Base-by-base conservation (phyloP, 1,140 invertebrate species). In the Cepaea nemoralis region DNA sequence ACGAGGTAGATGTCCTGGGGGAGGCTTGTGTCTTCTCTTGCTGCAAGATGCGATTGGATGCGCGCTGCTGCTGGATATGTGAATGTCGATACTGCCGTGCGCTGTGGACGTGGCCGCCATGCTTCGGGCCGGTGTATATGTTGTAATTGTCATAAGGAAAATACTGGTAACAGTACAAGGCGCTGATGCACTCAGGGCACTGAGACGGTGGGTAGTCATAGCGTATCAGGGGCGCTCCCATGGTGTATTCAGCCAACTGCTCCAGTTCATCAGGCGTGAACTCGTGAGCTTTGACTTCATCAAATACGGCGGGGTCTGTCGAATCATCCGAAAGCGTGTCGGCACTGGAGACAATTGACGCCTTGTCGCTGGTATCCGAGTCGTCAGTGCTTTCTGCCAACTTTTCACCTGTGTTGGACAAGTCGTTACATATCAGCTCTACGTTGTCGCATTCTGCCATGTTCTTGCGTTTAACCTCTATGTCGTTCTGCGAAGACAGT, bases 391-490 rank as follows among this genome's bases (percentile, higher is more conserved):
- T 83, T 33, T 87, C 87, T 31, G 74, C 59, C 16, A 84, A 81
- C 33, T 83, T 70, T 66, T 84, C 83, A n/a, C 85, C 87, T 77
- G 69, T 82, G 42, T 85, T 89, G 78, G 85, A 87, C 31, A 91
- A 85, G 81, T 91, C 90, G 83, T 91, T 91, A 83, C 90, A 91
- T 59, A 91, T 91, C 24, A 91, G 80, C 37, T 91, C 88, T 39
- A 91, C 87, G 83, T 90, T 91, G 14, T 88, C 85, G 86, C 86
- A 87, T 80, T 89, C 87, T 24, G 85, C 85, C 82, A 89, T 89
- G 82, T 83, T 89, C 66, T 84, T 76, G 71, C 81, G 85, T 83
- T 82, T 86, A 70, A 71, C 45, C 78, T 77, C 50, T 70, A 39
- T 78, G 69, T 80, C 83, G 45, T 75, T 81, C 77, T 85, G 83